Evolutionary conservation across 2,797 vertebrate species (phyloP).

Genomic region (Gastrophryne carolinensis): DNA sequence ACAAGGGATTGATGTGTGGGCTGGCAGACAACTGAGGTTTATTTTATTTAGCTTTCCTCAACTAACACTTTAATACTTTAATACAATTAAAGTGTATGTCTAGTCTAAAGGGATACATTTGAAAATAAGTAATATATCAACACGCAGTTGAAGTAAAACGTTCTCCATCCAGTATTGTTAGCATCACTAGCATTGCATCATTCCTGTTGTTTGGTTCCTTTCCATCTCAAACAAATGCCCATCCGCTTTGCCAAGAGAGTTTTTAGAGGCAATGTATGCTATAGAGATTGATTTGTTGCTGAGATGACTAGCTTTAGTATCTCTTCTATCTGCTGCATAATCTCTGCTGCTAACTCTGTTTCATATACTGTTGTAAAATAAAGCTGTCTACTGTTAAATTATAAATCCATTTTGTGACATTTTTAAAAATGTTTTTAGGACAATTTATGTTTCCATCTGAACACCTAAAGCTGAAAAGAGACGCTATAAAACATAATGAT

Average conservation of each 20-base stretch:
- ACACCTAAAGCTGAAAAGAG: neutral
- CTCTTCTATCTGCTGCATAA: constrained; percentile 14
- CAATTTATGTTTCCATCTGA: constrained; percentile 1
- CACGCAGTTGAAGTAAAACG: no score
- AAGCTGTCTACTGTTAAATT: constrained; percentile 7
- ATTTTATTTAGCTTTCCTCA: no score
- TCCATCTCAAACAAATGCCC: neutral
- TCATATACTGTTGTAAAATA: constrained; percentile 5
- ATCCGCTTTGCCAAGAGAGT: neutral
- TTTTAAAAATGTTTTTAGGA: neutral
- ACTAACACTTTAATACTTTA: no score
- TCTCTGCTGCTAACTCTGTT: neutral
- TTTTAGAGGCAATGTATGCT: neutral
- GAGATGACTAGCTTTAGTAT: constrained; percentile 2
- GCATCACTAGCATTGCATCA: neutral
- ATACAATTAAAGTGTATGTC: no score
- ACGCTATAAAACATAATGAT: neutral
- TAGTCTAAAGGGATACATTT: no score
- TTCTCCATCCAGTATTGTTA: no score
- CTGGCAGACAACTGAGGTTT: no score
- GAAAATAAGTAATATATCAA: no score
- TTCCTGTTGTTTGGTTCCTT: neutral
- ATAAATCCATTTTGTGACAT: constrained; percentile 6
- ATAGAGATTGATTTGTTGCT: constrained; percentile 5
- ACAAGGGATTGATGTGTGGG: no score